phyloP scores from a whole-genome alignment of 2,797 vertebrate species.

The Loriculus beryllinus region DNA sequence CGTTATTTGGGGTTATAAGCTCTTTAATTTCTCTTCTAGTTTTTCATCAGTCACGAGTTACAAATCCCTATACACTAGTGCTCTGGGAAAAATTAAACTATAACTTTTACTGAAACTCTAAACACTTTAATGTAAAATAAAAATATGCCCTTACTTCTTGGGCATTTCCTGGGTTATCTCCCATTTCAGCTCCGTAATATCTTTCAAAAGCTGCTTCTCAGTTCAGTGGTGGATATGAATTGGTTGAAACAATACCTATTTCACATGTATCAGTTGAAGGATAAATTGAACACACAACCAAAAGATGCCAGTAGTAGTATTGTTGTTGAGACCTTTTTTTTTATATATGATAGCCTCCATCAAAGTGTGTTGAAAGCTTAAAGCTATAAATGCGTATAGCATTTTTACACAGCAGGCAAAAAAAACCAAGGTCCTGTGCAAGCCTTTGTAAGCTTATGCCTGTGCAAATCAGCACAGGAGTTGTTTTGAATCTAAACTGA shows the following conservation, averaged over 20 bases:
- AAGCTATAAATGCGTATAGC: background rate
- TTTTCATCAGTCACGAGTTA: background rate
- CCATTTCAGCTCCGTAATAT: background rate
- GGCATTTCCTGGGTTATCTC: background rate
- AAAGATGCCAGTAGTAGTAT: background rate
- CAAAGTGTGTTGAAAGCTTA: background rate
- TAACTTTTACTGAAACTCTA: background rate
- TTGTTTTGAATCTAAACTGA: background rate
- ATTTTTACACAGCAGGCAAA: background rate
- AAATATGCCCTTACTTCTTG: background rate
- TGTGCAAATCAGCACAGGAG: background rate
- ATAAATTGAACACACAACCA: background rate
- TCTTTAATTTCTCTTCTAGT: background rate
- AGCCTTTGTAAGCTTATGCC: background rate
- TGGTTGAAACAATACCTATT: background rate
- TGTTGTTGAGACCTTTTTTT: background rate
- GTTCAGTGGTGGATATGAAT: background rate
- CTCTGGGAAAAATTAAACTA: background rate
- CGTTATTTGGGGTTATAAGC: background rate
- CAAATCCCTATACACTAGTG: background rate
- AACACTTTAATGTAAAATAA: background rate
- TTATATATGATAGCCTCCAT: background rate
- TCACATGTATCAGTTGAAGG: background rate
- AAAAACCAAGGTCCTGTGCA: background rate
- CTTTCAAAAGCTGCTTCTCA: background rate